Conservation (phyloP, 2,888 invertebrate species). For the Anticlea derivata region DNA sequence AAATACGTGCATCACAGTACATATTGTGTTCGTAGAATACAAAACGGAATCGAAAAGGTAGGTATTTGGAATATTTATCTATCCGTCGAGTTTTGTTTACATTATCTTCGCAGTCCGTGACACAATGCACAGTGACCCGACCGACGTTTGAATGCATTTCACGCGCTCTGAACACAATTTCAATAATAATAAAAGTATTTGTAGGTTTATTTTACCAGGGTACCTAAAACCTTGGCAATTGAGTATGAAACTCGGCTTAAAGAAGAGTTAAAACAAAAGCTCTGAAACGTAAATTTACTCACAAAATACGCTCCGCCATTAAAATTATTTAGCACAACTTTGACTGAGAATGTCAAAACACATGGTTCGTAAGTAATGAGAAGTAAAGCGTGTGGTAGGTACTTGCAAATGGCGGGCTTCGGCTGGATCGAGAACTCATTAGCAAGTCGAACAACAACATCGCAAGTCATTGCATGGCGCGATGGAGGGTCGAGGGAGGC, state of each 20-base stretch:
- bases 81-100: constrained; percentile 21
- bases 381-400: constrained; percentile 55
- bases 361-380: constrained; percentile 57
- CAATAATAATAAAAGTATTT: no score
- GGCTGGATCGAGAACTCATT: constrained; percentile 72
- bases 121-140: constrained; percentile 14
- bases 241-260: background rate
- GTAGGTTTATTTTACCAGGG: no score
- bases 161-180: constrained; percentile 2
- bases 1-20: constrained; percentile 49
- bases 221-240: background rate
- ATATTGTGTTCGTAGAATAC: constrained; percentile 22
- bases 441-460: constrained; percentile 72
- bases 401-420: constrained; percentile 54
- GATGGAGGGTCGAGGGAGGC: constrained; percentile 36
- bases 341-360: constrained; percentile 56
- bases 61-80: constrained; percentile 29
- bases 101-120: constrained; percentile 12
- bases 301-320: constrained; percentile 34
- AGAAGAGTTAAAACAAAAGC: constrained; percentile 15
- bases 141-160: constrained; percentile 17
- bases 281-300: constrained; percentile 25
- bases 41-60: constrained; percentile 27
- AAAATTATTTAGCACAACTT: constrained; percentile 41
- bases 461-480: constrained; percentile 64